These are phyloP conservation scores for Leptonema lineaticorne DNA, from an alignment of 1,140 invertebrate species.

Conservation along the genomic window DNA sequence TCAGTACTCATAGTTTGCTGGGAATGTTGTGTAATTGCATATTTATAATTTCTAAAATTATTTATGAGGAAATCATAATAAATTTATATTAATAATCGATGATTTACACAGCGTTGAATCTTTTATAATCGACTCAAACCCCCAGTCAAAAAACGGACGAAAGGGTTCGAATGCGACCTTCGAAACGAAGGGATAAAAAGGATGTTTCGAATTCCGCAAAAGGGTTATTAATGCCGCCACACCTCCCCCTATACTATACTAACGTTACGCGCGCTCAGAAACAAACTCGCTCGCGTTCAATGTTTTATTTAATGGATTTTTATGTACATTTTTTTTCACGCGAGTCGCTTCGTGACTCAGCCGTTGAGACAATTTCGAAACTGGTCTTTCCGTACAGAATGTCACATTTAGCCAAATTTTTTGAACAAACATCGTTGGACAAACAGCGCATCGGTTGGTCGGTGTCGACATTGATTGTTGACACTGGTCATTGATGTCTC, in stretches of 20 bases:
- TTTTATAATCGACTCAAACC: constrained; percentile 7
- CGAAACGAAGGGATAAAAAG: constrained; percentile 9
- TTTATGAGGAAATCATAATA: no score
- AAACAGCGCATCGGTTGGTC: constrained; percentile 16
- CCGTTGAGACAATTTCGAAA: neutral
- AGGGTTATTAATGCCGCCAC: constrained; percentile 37
- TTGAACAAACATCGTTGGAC: constrained; percentile 1
- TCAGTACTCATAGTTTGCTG: no score
- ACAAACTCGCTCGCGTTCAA: neutral
- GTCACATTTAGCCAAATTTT: constrained; percentile 8
- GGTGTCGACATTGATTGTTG: constrained; percentile 3
- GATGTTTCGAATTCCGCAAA: constrained; percentile 37
- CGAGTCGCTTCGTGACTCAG: neutral
- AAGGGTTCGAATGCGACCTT: constrained; percentile 1
- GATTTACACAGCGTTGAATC: neutral
- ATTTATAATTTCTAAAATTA: no score
- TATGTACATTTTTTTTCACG: neutral
- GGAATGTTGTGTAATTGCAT: no score
- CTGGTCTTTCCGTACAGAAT: neutral
- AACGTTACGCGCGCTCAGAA: neutral
- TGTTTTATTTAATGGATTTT: neutral
- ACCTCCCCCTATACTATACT: constrained; percentile 21
- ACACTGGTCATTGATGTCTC: constrained; percentile 1
- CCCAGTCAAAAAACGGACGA: neutral
- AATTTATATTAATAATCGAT: no score